phyloP scores from a whole-genome alignment of 92 coral and sea anemone genomes.

The Epizoanthus fatuus region DNA sequence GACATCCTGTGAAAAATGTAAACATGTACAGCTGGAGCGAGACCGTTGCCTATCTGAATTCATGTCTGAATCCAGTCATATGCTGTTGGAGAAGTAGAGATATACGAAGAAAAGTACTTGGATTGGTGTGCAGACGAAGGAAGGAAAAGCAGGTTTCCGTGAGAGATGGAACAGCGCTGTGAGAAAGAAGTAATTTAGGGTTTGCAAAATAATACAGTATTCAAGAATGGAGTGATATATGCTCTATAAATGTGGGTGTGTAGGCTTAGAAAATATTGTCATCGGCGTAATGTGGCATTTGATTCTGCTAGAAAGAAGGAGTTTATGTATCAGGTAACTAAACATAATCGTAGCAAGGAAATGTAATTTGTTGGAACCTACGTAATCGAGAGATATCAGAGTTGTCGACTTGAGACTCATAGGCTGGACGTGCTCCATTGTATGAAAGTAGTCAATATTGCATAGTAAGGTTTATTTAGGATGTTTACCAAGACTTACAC shows the following conservation, averaged over 20 bases:
- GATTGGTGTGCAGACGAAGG: background rate
- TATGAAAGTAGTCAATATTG: too few species aligned
- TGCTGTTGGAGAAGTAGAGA: conserved; percentile 80
- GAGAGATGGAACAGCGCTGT: background rate
- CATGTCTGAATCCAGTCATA: conserved; percentile 79
- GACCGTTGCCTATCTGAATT: conserved; percentile 78
- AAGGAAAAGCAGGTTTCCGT: background rate
- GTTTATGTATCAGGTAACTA: too few species aligned
- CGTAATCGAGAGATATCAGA: too few species aligned
- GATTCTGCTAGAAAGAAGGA: too few species aligned
- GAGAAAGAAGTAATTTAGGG: background rate
- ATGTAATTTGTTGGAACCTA: too few species aligned
- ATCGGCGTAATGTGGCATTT: too few species aligned
- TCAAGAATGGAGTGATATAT: background rate
- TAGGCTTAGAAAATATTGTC: too few species aligned
- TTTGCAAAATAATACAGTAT: background rate
- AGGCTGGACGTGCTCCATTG: too few species aligned
- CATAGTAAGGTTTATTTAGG: too few species aligned
- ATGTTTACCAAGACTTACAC: too few species aligned
- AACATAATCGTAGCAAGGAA: too few species aligned
- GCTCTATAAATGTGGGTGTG: background rate
- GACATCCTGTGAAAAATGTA: conserved; percentile 53
- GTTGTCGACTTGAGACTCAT: too few species aligned
- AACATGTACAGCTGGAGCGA: conserved; percentile 85
- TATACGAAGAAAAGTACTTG: conserved; percentile 47